A percentile compares a stretch with the other conserved stretches of the same genome.
Evolutionary conservation across 2,113 vertebrate genomes (phyloP).

Genomic region (Tragulus kanchil): DNA sequence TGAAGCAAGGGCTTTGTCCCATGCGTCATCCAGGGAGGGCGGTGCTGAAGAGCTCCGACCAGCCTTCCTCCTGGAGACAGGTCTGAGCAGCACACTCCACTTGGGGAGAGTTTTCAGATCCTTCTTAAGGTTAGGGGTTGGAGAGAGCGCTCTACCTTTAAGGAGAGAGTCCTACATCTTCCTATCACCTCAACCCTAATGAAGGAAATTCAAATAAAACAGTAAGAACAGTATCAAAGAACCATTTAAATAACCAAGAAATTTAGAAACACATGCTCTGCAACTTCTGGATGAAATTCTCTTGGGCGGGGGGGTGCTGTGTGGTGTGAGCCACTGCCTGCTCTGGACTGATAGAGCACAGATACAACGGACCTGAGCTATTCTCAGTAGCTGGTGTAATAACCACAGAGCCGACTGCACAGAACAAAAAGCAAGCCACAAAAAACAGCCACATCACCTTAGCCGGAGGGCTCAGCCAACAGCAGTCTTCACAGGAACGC

Average conservation of each 20-base stretch:
- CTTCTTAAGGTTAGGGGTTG: neutral
- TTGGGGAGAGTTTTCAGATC: neutral
- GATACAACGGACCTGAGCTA: neutral
- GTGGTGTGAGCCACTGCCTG: neutral
- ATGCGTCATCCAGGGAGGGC: neutral
- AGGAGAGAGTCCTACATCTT: neutral
- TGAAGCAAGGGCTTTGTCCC: neutral
- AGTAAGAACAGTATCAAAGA: neutral
- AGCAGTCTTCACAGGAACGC: neutral
- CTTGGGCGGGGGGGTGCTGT: neutral
- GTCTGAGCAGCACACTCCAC: neutral
- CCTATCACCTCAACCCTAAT: neutral
- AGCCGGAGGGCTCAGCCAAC: neutral
- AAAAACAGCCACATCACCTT: neutral
- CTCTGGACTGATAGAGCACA: neutral
- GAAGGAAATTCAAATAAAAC: slow-evolving; percentile 6
- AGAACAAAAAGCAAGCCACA: slow-evolving; percentile 54
- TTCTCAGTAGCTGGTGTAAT: neutral
- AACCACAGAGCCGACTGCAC: slow-evolving; percentile 36
- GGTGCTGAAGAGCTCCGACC: neutral
- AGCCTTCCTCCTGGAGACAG: neutral
- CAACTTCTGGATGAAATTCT: slow-evolving; percentile 9
- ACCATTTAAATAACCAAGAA: neutral
- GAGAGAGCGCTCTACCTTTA: neutral
- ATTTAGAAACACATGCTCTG: neutral